Base-by-base conservation (phyloP, 2,797 vertebrate species). In the Artibeus jamaicensis region DNA sequence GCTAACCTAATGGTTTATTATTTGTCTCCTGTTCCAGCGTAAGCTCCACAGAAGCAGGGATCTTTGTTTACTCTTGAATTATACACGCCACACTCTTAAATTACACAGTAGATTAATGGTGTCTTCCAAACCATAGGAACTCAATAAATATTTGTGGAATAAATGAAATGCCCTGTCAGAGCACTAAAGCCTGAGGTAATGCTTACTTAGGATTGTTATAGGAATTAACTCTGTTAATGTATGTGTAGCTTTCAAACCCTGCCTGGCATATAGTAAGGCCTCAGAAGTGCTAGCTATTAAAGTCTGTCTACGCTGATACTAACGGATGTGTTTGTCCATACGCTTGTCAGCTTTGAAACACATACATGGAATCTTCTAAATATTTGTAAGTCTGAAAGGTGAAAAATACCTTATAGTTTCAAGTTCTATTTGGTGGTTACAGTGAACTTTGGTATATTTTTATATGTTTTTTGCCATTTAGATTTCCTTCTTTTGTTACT, bases 41-140 rank as follows among this genome's bases (percentile, higher is more conserved):
- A 67, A 78, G 16, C n/a, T 68, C 18, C 32, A 48, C 50, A n/a
- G 46, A 32, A 48, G 14, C 15, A 83, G 24, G 48, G 14, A 67
- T 95, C 18, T 95, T 85, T 68, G 29, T 79, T 94, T 22, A 18
- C 21, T 91, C 9, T 85, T 92, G n/a, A 95, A 81, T 91, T 95
- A n/a, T 44, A 46, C 11, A 44, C n/a, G n/a, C 42, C 8, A 8
- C 22, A 18, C 21, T 91, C 9, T 85, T 92, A 29, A 95, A 81
- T 91, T 95, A n/a, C 44, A 46, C 11, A 44, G 82, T 34, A 46
- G 2, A 62, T 29, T 90, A 59, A 53, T 68, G 14, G 8, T 91
- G 11, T 86, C 48, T 84, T 37, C 42, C 34, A 62, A 39, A 81
- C 24, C 68, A 32, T 79, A 81, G 37, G 22, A 68, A 19, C 21